These are phyloP conservation scores for Diloba caeruleocephala DNA, from an alignment of 2,888 invertebrate genomes.

Conservation along the genomic window DNA sequence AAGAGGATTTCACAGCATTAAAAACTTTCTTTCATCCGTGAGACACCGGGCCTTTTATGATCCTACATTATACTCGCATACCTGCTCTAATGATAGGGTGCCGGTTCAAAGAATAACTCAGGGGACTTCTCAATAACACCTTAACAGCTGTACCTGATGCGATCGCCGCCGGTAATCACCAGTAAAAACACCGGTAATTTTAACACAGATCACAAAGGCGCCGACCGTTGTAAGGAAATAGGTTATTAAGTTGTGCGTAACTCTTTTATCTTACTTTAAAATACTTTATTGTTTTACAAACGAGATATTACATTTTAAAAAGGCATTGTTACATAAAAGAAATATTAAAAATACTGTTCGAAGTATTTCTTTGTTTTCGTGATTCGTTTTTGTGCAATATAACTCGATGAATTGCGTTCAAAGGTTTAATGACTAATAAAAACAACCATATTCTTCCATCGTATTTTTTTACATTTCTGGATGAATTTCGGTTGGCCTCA, in stretches of 20 bases:
- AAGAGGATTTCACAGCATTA: slow-evolving; percentile 63
- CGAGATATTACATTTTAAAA: slow-evolving; percentile 33
- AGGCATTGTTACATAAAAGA: slow-evolving; percentile 23
- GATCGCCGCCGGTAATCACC: slow-evolving; percentile 23
- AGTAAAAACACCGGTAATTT: slow-evolving; percentile 59
- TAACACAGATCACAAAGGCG: slow-evolving; percentile 60
- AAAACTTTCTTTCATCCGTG: slow-evolving; percentile 71
- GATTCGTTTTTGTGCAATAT: slow-evolving; percentile 13
- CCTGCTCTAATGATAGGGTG: slow-evolving; percentile 85
- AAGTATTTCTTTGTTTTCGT: slow-evolving; percentile 29
- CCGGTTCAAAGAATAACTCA: slow-evolving; percentile 56
- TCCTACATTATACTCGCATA: slow-evolving; percentile 64
- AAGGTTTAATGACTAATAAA: slow-evolving; percentile 17
- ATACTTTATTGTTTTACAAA: slow-evolving; percentile 66
- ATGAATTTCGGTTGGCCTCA: slow-evolving; percentile 23
- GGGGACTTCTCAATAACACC: slow-evolving; percentile 77
- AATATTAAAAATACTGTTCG: slow-evolving; percentile 37
- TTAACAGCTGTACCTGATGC: slow-evolving; percentile 64
- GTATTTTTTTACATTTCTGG: slow-evolving; percentile 14
- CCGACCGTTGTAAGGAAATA: slow-evolving; percentile 68
- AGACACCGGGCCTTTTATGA: slow-evolving; percentile 66
- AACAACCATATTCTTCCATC: background rate
- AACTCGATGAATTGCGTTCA: slow-evolving; percentile 26
- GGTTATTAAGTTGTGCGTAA: slow-evolving; percentile 67
- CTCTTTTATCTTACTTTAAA: slow-evolving; percentile 57